Evolutionary conservation across 2,888 invertebrate genomes (phyloP).

Genomic region (Epirrita christyi): DNA sequence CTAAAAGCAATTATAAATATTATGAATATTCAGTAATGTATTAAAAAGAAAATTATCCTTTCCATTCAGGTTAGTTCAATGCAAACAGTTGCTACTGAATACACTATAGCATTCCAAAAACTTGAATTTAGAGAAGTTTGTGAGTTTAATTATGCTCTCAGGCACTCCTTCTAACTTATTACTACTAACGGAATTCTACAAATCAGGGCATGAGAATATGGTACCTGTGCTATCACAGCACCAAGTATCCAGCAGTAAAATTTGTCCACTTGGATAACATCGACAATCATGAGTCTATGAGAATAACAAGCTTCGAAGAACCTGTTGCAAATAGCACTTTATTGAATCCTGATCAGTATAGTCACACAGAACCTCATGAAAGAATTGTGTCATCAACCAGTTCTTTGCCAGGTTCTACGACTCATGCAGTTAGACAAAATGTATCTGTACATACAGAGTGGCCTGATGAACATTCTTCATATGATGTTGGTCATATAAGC

Average conservation of each 20-base stretch:
- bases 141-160: conserved; percentile 44
- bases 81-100: conserved; percentile 57
- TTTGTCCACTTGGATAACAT: conserved; percentile 66
- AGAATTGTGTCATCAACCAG: conserved; percentile 17
- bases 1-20: conserved; percentile 23
- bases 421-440: conserved; percentile 20
- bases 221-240: conserved; percentile 77
- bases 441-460: conserved; percentile 30
- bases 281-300: conserved; percentile 41
- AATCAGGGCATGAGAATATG: conserved; percentile 72
- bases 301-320: conserved; percentile 44
- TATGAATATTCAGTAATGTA: conserved; percentile 16
- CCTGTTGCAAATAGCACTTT: conserved; percentile 61
- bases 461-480: conserved; percentile 32
- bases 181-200: conserved; percentile 51
- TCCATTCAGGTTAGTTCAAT: conserved; percentile 59
- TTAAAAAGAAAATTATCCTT: conserved; percentile 40
- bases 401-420: conserved; percentile 20
- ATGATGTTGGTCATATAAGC: conserved; percentile 67
- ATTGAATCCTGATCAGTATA: conserved; percentile 31
- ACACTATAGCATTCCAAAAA: conserved; percentile 66
- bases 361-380: conserved; percentile 38
- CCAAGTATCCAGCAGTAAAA: conserved; percentile 66
- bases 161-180: conserved; percentile 55
- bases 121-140: conserved; percentile 70